phyloP scores from a whole-genome alignment of 1,140 invertebrate genomes.

The Cydia splendana region DNA sequence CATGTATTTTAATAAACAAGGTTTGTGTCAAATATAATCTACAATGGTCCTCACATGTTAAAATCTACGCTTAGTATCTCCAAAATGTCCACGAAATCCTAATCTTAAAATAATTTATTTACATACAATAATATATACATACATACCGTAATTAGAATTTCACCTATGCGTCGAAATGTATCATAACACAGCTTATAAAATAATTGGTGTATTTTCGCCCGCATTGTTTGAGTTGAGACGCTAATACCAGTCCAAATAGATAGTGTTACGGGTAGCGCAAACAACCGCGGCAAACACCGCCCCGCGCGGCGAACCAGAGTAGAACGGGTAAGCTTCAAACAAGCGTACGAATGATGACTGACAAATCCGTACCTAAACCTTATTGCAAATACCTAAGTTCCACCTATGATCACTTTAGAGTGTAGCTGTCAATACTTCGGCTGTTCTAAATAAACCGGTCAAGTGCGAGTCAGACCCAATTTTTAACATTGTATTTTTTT shows the following conservation, averaged over 20 bases:
- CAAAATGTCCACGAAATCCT: not conserved
- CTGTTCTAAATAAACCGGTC: too few species aligned
- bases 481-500: too few species aligned
- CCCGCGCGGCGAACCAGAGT: not conserved
- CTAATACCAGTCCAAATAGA: conserved; percentile 70
- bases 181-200: not conserved
- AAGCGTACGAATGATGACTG: not conserved
- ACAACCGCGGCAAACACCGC: conserved; percentile 62
- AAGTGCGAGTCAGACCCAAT: too few species aligned
- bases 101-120: too few species aligned
- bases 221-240: conserved; percentile 63
- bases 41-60: too few species aligned
- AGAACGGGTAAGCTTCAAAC: not conserved
- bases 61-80: too few species aligned
- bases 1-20: too few species aligned
- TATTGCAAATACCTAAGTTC: not conserved
- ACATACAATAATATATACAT: too few species aligned
- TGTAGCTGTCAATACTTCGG: too few species aligned
- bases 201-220: conserved; percentile 34
- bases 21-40: too few species aligned
- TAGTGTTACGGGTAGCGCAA: conserved; percentile 63
- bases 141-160: too few species aligned
- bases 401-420: too few species aligned
- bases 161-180: not conserved
- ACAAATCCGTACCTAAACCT: not conserved